Evolutionary conservation across 2,797 vertebrate genomes (phyloP), one percentile per base, ranked within the genome.

Genomic region (Alauda arvensis): DNA sequence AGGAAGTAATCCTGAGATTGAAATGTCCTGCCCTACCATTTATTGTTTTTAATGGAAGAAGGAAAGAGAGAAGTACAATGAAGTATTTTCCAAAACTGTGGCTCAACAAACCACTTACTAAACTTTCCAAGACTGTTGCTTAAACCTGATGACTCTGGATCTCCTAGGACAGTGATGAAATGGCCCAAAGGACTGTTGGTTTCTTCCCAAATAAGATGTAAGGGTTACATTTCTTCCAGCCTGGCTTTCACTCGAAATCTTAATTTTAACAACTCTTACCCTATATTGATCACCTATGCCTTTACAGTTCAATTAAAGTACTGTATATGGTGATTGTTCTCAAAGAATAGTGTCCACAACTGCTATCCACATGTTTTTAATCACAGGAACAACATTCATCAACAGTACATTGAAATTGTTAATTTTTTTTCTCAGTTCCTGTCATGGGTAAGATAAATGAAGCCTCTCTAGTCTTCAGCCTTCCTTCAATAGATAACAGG

Each of bases 381-480:
- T 95, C 93, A 90, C 91, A 93, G 81, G 68, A 95, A 93, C 24
- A 94, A 39, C 24, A 77, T 48, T 91, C 56, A 53, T 72, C 59
- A 74, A 24, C 10, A 78, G 31, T 77, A 91, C 79, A 42, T 34
- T 91, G 76, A 90, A 96, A 95, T 92, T 83, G 43, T 51, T 52
- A 24, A 23, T 53, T 51, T 63, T 77, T 81, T 71, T 59, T 53
- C 69, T 92, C 69, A 40, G 8, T 91, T 75, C 77, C 87, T 94
- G 78, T 88, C 86, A 90, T 28, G 88, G 72, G 56, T 66, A 87
- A 95, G 68, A 94, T 60, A 94, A 95, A 95, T 78, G 52, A 94
- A 84, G 33, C 45, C 45, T 88, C 68, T 87, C 34, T 67, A 90
- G 75, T 85, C 88, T 85, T 59, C 3, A 17, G 48, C 31, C 66